phyloP scores from a whole-genome alignment of 2,888 invertebrate genomes.

The Andrena minutula region DNA sequence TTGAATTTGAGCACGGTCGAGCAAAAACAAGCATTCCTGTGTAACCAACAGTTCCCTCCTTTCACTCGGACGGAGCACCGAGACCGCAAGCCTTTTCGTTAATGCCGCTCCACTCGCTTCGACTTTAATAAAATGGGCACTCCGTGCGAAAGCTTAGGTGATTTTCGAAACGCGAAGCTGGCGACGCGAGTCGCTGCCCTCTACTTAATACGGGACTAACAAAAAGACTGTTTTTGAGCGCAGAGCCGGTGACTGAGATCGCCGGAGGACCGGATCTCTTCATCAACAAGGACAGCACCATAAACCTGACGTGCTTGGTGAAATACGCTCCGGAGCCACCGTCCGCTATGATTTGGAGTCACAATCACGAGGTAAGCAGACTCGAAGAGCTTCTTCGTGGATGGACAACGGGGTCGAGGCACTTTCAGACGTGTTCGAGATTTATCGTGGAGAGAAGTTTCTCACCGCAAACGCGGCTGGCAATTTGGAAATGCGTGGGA shows the following conservation, averaged over 20 bases:
- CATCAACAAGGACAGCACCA: conserved; percentile 94
- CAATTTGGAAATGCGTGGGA: conserved; percentile 5
- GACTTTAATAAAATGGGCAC: too few relatives aligned
- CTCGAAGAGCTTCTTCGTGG: conserved; percentile 24
- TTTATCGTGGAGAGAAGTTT: conserved; percentile 8
- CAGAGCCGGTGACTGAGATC: conserved; percentile 94
- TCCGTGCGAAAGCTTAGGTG: too few relatives aligned
- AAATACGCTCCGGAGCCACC: conserved; percentile 95
- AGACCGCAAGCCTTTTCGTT: conserved; percentile 5
- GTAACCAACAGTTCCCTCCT: neutral
- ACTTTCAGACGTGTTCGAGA: conserved; percentile 6
- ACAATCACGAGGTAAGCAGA: conserved; percentile 88
- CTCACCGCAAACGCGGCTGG: neutral
- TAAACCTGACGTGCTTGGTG: conserved; percentile 94
- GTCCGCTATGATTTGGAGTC: conserved; percentile 93
- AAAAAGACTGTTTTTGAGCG: conserved; percentile 68
- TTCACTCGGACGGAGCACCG: neutral
- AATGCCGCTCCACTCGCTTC: neutral
- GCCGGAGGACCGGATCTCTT: conserved; percentile 93
- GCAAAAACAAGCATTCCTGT: conserved; percentile 29
- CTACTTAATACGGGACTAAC: neutral
- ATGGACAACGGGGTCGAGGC: neutral
- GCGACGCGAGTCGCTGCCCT: neutral
- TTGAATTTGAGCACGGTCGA: conserved; percentile 42
- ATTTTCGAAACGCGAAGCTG: neutral